Evolutionary conservation across 2,113 vertebrate genomes (phyloP), one percentile per base, ranked within the genome.

Genomic region (Tetrax tetrax): DNA sequence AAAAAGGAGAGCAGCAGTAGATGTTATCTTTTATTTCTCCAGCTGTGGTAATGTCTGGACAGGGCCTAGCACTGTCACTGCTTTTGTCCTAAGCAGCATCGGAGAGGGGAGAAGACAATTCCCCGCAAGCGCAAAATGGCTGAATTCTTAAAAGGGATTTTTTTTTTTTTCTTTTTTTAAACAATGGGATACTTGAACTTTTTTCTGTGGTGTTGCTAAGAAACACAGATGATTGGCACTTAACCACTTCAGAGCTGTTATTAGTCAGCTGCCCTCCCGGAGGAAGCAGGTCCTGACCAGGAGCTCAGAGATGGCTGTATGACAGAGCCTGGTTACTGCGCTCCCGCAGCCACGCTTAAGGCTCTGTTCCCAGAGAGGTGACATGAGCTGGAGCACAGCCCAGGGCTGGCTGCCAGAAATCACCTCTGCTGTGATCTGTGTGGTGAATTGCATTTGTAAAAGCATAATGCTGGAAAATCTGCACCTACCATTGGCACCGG

Each of bases 401-500:
- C 74, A 38, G 28, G 33, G 50, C 43, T 4, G 21, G 35, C 1
- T 38, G 63, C 66, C 53, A 65, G 41, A 50, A 18, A 2, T 31
- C 53, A 9, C 56, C 76, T 81, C 66, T 37, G 38, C n/a, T 14
- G 41, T 23, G 31, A 69, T 1, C 5, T 5, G 29, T 25, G 22
- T 3, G 53, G 22, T 2, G 79, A 74, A 20, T 11, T 35, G 64
- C 43, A 48, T 70, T 64, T 93, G 69, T 59, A 79, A 28, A 51
- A 79, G 7, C 19, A 1, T 0, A 6, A 16, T 9, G 50, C 87
- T 83, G 78, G 68, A 31, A 91, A 77, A 53, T 3, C 47, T 2
- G 0, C 54, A 4, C 12, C 48, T 51, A 5, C 45, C 33, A 0
- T 7, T 17, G 83, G 11, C 12, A 8, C 2, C 0, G 60, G n/a